These are phyloP conservation scores for Escarpia spicata DNA, from an alignment of 2,888 invertebrate genomes.

Conservation along the genomic window DNA sequence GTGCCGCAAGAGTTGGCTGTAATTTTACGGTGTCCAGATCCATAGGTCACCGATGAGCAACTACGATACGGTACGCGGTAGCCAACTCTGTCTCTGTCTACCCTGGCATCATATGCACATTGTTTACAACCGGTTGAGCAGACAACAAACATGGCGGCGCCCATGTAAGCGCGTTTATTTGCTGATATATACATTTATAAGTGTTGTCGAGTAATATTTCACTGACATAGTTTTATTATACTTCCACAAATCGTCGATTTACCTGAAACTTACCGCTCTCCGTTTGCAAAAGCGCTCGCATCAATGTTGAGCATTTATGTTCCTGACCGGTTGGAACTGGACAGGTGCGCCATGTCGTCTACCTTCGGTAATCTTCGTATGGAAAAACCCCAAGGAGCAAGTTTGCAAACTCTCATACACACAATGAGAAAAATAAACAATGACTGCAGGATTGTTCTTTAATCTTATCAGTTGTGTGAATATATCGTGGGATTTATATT, in stretches of 20 bases:
- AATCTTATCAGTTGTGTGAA: background rate
- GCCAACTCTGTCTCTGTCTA: background rate
- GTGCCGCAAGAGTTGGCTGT: background rate
- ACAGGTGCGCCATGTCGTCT: conserved; percentile 46
- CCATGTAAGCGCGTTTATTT: conserved; percentile 42
- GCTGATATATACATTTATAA: background rate
- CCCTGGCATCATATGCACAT: background rate
- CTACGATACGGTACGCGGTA: background rate
- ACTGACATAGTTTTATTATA: background rate
- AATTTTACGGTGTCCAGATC: background rate
- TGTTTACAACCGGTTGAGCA: conserved; percentile 27
- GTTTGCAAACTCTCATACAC: conserved; percentile 7
- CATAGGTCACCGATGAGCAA: conserved; percentile 1
- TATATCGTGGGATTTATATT: background rate
- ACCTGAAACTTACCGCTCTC: conserved; percentile 20
- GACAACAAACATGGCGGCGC: conserved; percentile 56
- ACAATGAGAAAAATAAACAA: background rate
- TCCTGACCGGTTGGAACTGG: conserved; percentile 63
- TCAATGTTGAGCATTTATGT: conserved; percentile 28
- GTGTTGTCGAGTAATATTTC: conserved; percentile 16
- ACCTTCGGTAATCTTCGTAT: conserved; percentile 52
- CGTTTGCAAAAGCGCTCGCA: background rate
- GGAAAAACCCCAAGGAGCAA: conserved; percentile 34
- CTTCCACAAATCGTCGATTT: conserved; percentile 13
- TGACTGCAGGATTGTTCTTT: conserved; percentile 8